Evolutionary conservation across 2,888 invertebrate genomes (phyloP), one percentile per base, ranked within the genome.

Genomic region (Brassicogethes aeneus): DNA sequence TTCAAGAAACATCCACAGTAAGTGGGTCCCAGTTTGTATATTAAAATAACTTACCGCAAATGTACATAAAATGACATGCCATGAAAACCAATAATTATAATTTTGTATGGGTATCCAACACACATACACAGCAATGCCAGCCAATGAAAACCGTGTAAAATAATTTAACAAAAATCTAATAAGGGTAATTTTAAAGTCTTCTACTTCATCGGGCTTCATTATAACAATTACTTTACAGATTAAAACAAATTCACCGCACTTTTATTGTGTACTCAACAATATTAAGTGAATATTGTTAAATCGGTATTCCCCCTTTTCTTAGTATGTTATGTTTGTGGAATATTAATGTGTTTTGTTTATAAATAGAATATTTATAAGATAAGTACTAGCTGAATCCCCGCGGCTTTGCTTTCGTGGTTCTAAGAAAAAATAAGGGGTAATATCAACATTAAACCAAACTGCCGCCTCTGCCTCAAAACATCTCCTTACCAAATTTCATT

Each of bases 41-140:
- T 33, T 8, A 31, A 14, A 13, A 33, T 31, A 32, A 57, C 62
- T 63, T 54, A 65, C 65, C 47, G 64, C 65, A 34, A 63, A 45
- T 8, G 65, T 64, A 36, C 60, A 64, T 30, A 65, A 51, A 41
- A 63, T 60, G 3, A 64, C 61, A 48, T 65, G 65, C 57, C 61
- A 62, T 2, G 63, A 54, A 39, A 60, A 60, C 59, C 59, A 60
- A 31, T 53, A 55, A 39, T 50, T 40, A 29, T 55, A 53, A 44
- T 58, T 47, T 34, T 44, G 42, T 12, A 59, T 49, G 1, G 55
- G 52, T 15, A 56, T 50, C 56, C 57, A 58, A 46, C 57, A 54
- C 2, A 45, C 41, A 42, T 54, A 60, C n/a, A 56, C 46, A 3
- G 54, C 45, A 31, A 60, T 46, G 30, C 51, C 49, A 3, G 53